These are phyloP conservation scores for Euplexia lucipara DNA, from an alignment of 2,888 invertebrate genomes.

Conservation along the genomic window DNA sequence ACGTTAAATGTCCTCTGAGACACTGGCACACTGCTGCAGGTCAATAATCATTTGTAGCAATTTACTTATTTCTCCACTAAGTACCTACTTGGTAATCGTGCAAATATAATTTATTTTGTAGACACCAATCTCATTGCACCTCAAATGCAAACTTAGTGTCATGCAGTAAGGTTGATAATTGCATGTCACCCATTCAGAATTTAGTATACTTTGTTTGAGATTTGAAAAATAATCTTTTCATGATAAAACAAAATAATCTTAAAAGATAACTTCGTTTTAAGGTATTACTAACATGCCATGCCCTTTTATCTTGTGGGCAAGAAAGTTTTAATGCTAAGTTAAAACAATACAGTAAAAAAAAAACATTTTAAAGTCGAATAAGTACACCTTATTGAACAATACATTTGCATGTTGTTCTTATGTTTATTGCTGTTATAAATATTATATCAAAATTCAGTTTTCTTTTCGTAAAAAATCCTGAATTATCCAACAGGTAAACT, in stretches of 20 bases:
- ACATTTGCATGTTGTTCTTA: slow-evolving; percentile 3
- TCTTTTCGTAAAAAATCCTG: neutral
- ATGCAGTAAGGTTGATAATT: slow-evolving; percentile 33
- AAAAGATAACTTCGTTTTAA: slow-evolving; percentile 31
- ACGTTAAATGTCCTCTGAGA: slow-evolving; percentile 29
- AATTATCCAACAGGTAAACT: neutral
- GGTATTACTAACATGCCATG: slow-evolving; percentile 12
- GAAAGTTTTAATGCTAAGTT: neutral
- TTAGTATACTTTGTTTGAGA: slow-evolving; percentile 11
- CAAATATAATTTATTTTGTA: neutral
- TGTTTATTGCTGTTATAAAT: neutral
- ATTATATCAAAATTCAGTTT: neutral
- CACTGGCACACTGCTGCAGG: slow-evolving; percentile 18
- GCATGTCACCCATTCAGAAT: slow-evolving; percentile 26
- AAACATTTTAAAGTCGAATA: neutral
- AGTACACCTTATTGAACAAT: neutral
- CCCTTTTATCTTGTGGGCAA: slow-evolving; percentile 4
- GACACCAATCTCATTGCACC: slow-evolving; percentile 3
- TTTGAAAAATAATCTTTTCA: slow-evolving; percentile 36
- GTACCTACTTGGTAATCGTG: slow-evolving; percentile 12
- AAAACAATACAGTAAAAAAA: neutral
- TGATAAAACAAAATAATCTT: slow-evolving; percentile 39
- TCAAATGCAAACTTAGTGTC: neutral
- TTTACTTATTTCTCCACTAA: slow-evolving; percentile 3
- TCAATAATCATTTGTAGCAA: slow-evolving; percentile 17